Base-by-base conservation (phyloP, 2,888 invertebrate species). In the Penaeus monodon region DNA sequence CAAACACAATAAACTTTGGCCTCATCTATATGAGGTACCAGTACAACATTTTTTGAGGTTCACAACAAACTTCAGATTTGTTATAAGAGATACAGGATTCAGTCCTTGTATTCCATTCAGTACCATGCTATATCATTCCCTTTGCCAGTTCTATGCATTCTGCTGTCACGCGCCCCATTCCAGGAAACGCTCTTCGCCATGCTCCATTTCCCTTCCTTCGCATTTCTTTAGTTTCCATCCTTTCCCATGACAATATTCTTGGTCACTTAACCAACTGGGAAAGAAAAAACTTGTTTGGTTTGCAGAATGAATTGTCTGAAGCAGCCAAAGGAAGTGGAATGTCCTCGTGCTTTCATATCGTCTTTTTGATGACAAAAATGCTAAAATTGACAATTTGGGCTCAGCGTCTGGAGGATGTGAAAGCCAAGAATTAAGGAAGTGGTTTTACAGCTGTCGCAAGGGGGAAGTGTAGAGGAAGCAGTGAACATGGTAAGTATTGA, bases 351-450 rank as follows among this genome's bases (percentile, higher is more conserved):
- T 86, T n/a, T 81, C 82, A 27, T 65, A 74, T 29, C 76, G 77
- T 66, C 86, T 86, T 4, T 57, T 86, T 20, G 77, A 38, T 22
- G 86, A 82, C n/a, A 86, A 86, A 63, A 86, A 86, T 86, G 86
- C 81, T 29, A 82, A 86, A 64, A 66, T 86, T 29, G 65, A 65
- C 22, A 78, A 86, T 29, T 12, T 66, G 84, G n/a, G 63, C 2
- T 20, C 66, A 68, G 20, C 22, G 44, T 29, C 27, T 81, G 6
- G 29, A 14, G 38, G 38, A 33, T n/a, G 22, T 81, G 27, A 68
- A 49, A 49, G 24, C 81, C 24, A 24, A n/a, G 65, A 68, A n/a
- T 81, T 49, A 33, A 33, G 38, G 65, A 80, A 20, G 64, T 64
- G 65, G 17, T n/a, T 38, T 74, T 74, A 24, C 74, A n/a, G 24